A percentile compares a stretch with the other conserved stretches of the same genome.
These are phyloP conservation scores for Drosophila cracens DNA, from an alignment of 2,888 invertebrate species.

Conservation along the genomic window DNA sequence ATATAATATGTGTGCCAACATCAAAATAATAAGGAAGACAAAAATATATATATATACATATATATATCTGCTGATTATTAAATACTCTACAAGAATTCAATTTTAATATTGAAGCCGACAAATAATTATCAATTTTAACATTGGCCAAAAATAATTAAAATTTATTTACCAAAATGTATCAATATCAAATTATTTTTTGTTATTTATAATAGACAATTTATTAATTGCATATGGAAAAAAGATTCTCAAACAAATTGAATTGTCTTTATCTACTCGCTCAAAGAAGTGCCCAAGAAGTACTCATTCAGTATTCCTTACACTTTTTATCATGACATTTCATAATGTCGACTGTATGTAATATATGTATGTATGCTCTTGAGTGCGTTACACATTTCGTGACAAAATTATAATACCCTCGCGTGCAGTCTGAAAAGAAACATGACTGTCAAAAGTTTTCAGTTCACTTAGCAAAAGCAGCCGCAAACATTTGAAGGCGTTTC, in stretches of 20 bases:
- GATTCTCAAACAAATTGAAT: too few species aligned
- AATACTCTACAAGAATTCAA: conserved; percentile 6
- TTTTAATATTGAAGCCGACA: neutral
- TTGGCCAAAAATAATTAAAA: neutral
- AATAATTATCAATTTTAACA: neutral
- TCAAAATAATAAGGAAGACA: conserved; percentile 11
- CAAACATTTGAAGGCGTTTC: conserved; percentile 51
- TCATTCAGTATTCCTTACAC: neutral
- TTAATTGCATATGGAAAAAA: neutral
- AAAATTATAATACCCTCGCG: conserved; percentile 6
- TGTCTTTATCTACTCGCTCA: neutral
- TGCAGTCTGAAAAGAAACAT: neutral
- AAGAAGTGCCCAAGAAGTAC: neutral
- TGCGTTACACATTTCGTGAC: conserved; percentile 7
- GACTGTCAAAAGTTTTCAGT: conserved; percentile 53
- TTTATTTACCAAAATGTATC: neutral
- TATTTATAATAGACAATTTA: neutral
- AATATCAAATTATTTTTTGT: neutral
- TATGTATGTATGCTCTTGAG: neutral
- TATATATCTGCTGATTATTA: neutral
- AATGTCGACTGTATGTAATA: neutral
- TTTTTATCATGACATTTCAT: neutral
- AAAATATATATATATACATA: neutral
- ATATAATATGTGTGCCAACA: conserved; percentile 6
- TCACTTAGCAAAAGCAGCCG: conserved; percentile 50